Evolutionary conservation across 2,797 vertebrate genomes (phyloP), one percentile per base, ranked within the genome.

Genomic region (Coreius guichenoti): DNA sequence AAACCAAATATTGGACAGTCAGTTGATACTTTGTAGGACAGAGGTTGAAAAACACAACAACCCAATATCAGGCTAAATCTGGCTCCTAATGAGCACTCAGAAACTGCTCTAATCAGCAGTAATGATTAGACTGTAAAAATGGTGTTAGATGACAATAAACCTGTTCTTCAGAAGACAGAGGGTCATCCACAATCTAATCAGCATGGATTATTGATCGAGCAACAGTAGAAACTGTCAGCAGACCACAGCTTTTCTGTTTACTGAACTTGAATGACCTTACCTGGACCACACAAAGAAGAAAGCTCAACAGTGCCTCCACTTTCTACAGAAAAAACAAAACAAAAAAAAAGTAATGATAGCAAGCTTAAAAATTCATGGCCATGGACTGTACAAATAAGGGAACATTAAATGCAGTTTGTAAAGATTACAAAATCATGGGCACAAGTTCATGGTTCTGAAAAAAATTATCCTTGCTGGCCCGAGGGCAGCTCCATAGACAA

Each of bases 41-140:
- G 65, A 29, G 31, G 16, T 68, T n/a, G 26, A 76, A 76, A 19
- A 33, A 68, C 31, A 54, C 19, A 49, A 29, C 39, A 47, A 80
- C 26, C n/a, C 91, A 88, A 88, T 54, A 73, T 70, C 67, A 77
- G 65, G 45, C 33, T 90, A 90, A 90, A 92, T 93, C 92, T 0
- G 91, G 88, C 36, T 69, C n/a, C 31, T 47, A 84, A 84, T 69
- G 74, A 78, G 74, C 26, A 31, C 13, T 77, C 47, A 54, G 47
- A 77, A 68, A 54, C 12, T 78, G 36, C 36, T 78, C 33, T 56
- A 84, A 69, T 84, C 74, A 84, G 74, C 74, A 56, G 36, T 45
- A 84, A 77, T 84, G 82, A 84, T 84, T 56, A 39, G 63, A 70
- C 45, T 67, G 49, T 84, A 77, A 84, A 77, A 70, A 78, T 54